Base-by-base conservation (phyloP, 2,797 vertebrate species). In the Tinamus major region DNA sequence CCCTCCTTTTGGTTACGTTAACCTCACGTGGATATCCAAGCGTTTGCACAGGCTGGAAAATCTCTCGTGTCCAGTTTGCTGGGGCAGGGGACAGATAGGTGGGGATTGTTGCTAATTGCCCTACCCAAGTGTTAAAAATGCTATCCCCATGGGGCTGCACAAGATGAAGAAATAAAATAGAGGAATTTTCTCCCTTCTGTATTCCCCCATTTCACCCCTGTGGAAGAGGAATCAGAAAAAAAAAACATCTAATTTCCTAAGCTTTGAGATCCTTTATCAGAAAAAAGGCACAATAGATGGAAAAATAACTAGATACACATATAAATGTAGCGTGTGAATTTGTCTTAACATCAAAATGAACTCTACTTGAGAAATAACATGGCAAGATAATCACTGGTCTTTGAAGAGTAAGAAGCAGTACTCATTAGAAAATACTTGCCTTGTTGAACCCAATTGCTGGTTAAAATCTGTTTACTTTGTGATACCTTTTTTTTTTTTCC, bases 271-370 rank as follows among this genome's bases (percentile, higher is more conserved):
- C 17, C 56, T 84, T 68, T 67, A 94, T 46, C 35, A 94, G 35
- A 61, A 89, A 61, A 56, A 91, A 81, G 33, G 39, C n/a, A 69
- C 1, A 76, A 70, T 13, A 78, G 42, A 69, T 49, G 10, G 48
- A 75, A 87, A 78, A 31, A 0, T 0, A 33, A 3, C 39, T n/a
- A 76, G 70, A 74, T 90, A 63, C 13, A 87, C 42, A 65, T 14
- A 26, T 16, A 92, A 62, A 76, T 89, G 39, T 18, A 27, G 48
- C 59, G 46, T 19, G n/a, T 31, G 79, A 79, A 75, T 1, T 4
- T 53, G 42, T 42, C 42, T 93, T 87, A 84, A 85, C 48, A 80
- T 89, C 53, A 83, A 80, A 89, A 67, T 62, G 65, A 92, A 58
- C 71, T 85, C 0, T 0, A 33, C 58, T 85, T 62, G 82, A 89